Conservation (phyloP, 2,888 invertebrate species). For the Cryptocephalus moraei region DNA sequence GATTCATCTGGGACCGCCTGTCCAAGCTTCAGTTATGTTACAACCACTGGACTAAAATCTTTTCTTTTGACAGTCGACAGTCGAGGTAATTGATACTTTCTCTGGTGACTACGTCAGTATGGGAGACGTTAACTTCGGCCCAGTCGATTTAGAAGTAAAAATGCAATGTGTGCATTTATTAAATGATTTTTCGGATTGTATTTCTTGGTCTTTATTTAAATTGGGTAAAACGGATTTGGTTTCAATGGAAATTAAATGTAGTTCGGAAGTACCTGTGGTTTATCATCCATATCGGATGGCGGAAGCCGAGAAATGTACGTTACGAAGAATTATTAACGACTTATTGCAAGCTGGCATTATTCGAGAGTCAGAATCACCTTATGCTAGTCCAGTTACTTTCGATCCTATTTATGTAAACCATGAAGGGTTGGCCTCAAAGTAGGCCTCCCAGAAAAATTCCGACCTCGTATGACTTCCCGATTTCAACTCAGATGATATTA, state of each 20-base stretch:
- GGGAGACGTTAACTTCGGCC: background rate
- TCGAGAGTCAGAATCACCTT: conserved; percentile 9
- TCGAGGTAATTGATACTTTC: too few species aligned
- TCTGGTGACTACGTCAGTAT: too few species aligned
- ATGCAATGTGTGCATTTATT: conserved; percentile 1
- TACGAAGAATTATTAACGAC: conserved; percentile 9
- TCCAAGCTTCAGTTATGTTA: too few species aligned
- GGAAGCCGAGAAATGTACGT: conserved; percentile 5
- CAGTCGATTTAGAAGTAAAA: background rate
- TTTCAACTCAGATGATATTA: too few species aligned
- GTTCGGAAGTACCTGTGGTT: conserved; percentile 1
- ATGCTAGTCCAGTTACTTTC: too few species aligned
- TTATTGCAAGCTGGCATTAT: conserved; percentile 10
- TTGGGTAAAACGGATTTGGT: conserved; percentile 2
- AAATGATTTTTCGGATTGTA: conserved; percentile 1
- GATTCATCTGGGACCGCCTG: too few species aligned
- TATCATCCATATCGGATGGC: conserved; percentile 11
- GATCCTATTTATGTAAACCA: conserved; percentile 9
- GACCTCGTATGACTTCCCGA: too few species aligned
- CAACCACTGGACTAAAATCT: too few species aligned
- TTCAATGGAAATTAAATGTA: conserved; percentile 3
- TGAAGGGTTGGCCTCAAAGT: too few species aligned
- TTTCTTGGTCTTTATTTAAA: background rate
- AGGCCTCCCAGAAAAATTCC: conserved; percentile 6
- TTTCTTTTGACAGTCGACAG: too few species aligned